These are phyloP conservation scores for Odontothrips loti DNA, from an alignment of 2,888 invertebrate species.

Conservation along the genomic window DNA sequence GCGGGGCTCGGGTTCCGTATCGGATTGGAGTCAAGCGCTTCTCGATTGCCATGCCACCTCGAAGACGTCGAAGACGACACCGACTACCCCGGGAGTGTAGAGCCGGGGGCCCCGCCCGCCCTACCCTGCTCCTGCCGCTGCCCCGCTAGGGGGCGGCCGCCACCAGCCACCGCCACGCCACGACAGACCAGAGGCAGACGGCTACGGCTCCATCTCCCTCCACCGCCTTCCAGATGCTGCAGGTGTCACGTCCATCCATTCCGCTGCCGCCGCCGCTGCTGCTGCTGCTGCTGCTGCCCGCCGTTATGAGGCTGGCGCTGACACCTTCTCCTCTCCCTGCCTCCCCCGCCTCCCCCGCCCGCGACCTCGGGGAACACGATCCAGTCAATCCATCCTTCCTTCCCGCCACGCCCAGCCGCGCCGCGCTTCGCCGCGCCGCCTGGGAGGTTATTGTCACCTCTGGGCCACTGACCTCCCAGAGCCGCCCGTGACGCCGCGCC, in stretches of 20 bases:
- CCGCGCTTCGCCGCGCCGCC: background rate
- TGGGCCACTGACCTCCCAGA: background rate
- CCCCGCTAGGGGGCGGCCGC: too few species aligned
- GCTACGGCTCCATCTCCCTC: too few species aligned
- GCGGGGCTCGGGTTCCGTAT: too few species aligned
- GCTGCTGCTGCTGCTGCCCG: background rate
- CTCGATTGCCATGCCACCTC: too few species aligned
- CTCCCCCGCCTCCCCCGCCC: background rate
- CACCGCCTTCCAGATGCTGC: background rate
- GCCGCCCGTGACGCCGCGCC: background rate
- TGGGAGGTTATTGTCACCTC: constrained; percentile 12
- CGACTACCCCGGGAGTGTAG: too few species aligned
- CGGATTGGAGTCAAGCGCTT: too few species aligned
- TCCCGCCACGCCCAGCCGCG: background rate
- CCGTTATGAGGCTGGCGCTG: too few species aligned
- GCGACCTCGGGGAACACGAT: background rate
- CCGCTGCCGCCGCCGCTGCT: background rate
- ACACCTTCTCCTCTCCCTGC: background rate
- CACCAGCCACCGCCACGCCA: too few species aligned
- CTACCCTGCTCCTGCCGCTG: too few species aligned
- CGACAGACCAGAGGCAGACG: too few species aligned
- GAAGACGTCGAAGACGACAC: too few species aligned
- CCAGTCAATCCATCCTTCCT: background rate
- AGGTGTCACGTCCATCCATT: background rate
- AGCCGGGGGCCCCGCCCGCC: too few species aligned